Base-by-base conservation (phyloP, 2,888 invertebrate species). In the Chrysolina oricalcia region DNA sequence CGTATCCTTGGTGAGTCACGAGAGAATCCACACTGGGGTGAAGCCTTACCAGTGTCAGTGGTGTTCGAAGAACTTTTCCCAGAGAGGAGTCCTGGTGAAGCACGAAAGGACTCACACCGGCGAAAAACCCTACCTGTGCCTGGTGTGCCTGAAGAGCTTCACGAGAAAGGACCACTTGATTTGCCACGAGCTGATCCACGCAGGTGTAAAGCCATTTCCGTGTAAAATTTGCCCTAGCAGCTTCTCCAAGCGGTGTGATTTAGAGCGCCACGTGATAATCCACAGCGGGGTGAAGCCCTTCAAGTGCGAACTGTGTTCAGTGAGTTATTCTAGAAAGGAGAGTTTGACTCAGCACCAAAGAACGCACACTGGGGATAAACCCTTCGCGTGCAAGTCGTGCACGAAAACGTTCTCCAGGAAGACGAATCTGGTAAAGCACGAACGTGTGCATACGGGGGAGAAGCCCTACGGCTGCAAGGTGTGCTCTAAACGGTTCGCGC, bases 1-100 rank as follows among this genome's bases (percentile, higher is more conserved):
- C 17, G 46, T 41, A 10, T 70, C 70, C 43, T 59, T 65, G 19
- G 64, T 59, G 2, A 59, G 65, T 11, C 74, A 74, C 35, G 70
- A 70, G 27, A 70, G 65, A 17, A 74, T 62, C 0, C 74, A 74
- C 41, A 70, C 74, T 1, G 74, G 74, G 2, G 35, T 50, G 13
- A 69, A 48, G 19, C 56, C 70, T 1, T 41, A 74, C 17, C n/a
- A 35, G 17, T 74, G 70, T 21, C 17, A 50, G 8, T 66, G 46
- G 11, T 74, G 73, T 15, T 17, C 63, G 13, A 74, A 70, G 21
- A 65, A 50, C 13, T 74, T 74, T 41, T 64, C 66, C n/a, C 66
- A 48, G 15, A 43, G 23, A n/a, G 43, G 23, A 23, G 23, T 43
- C 2, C 48, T 66, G 15, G n/a, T 23, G 19, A 43, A 21, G n/a